These are phyloP conservation scores for Micrastur ruficollis DNA, from an alignment of 2,797 vertebrate species.

Conservation along the genomic window DNA sequence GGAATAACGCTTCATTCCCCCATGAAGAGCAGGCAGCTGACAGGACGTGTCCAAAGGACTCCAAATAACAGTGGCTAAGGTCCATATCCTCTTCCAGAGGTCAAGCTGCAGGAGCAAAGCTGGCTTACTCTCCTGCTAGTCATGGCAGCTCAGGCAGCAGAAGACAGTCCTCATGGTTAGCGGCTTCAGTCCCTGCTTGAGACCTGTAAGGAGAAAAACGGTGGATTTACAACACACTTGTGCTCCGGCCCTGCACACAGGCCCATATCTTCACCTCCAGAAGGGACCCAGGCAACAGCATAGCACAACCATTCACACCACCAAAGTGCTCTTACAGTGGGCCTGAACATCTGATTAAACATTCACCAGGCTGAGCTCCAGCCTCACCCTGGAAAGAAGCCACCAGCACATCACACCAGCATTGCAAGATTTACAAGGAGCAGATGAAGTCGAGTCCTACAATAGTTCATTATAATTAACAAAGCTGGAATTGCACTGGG, in stretches of 20 bases:
- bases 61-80: neutral
- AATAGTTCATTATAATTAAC: slow-evolving; percentile 65
- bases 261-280: neutral
- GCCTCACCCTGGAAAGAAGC: slow-evolving; percentile 23
- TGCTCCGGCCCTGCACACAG: neutral
- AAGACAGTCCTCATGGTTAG: neutral
- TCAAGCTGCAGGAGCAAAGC: neutral
- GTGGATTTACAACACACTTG: neutral
- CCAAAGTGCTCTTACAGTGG: neutral
- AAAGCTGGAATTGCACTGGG: slow-evolving; percentile 55
- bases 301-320: neutral
- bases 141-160: neutral
- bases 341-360: neutral
- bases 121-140: neutral
- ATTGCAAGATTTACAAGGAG: slow-evolving; percentile 30
- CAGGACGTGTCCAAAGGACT: neutral
- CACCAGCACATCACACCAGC: neutral
- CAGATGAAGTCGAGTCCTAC: slow-evolving; percentile 41
- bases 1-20: neutral
- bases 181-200: neutral
- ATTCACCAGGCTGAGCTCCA: slow-evolving; percentile 13
- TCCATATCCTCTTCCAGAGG: neutral
- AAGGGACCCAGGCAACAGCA: neutral
- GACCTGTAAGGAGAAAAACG: neutral
- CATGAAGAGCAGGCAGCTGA: neutral